Base-by-base conservation (phyloP, 2,888 invertebrate species). In the Spodoptera exigua region DNA sequence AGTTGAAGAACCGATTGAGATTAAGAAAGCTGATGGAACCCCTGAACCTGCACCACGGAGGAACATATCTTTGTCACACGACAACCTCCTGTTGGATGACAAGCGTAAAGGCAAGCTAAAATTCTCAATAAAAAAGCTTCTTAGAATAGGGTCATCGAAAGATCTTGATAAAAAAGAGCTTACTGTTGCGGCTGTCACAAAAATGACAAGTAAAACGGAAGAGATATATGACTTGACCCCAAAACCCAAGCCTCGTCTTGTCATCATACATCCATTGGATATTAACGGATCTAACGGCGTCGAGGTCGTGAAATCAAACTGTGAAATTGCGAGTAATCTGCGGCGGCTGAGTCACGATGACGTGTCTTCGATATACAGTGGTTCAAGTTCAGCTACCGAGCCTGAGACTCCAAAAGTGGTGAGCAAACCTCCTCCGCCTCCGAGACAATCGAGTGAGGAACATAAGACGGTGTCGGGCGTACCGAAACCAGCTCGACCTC, bases 191-290 rank as follows among this genome's bases (percentile, higher is more conserved):
- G 80, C 89, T 37, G 84, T 91, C 3, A 79, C 90, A 12, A 95
- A 95, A 64, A 88, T 95, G 41, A 93, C 95, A 0, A 88, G 89
- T 44, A 95, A 94, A 80, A 81, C 84, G 47, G 95, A 95, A 67
- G 95, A 96, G 63, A 91, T 95, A 34, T 92, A 90, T 57, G 95
- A 95, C 41, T 88, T 94, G 47, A 94, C 95, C 16, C 95, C 95
- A 7, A 95, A 95, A 79, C 95, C 96, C 5, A 97, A 97, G 81
- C 97, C 97, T 2, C 95, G 97, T 13, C 93, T 98, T 18, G 97
- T 98, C 62, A 98, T 98, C 74, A 97, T 98, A 66, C 98, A 98
- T 94, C 98, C 98, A 12, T 94, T 97, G 76, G 98, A 98, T 81
- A 95, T 98, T 61, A 97, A 97, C 86, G 97, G 97, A 32, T 96